Base-by-base conservation (phyloP, 2,888 invertebrate genomes). In the Gryllus longicercus region DNA sequence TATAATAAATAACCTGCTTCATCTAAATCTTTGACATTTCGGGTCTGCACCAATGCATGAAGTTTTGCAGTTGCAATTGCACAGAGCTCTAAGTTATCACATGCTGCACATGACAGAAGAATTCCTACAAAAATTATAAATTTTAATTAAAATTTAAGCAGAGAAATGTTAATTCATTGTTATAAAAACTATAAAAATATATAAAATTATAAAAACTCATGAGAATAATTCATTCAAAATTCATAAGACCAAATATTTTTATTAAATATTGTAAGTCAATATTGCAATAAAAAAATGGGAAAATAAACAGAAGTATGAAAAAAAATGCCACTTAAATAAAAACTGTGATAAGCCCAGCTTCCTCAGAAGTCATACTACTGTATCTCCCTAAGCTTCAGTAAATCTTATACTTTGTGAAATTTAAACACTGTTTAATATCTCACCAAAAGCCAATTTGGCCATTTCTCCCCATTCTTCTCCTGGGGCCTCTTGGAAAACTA, bases 21-120 rank as follows among this genome's bases (percentile, higher is more conserved):
- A 21, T 89, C 88, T 8, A 89, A 88, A 83, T 89, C 89, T 82
- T 88, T 88, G 49, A 89, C 87, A 81, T 87, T 87, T 50, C 91
- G 88, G 82, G 89, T 90, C 84, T 91, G 91, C 10, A 92, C 86
- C 82, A 91, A 87, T 11, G 89, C 88, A 85, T 91, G 91, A 3
- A 92, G 86, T 83, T 90, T 90, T 2, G 91, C 91, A 1, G 91
- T 89, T 0, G 91, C 91, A 86, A 90, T 89, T 75, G 91, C 90
- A 83, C 91, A 91, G 80, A 91, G 86, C 83, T 91, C 88, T 1
- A 88, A 86, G 84, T 89, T 87, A 1, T 87, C 87, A 83, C 87
- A 87, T 83, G 87, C 87, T 0, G 88, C 88, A 83, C 89, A 89
- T 82, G 88, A 88, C 2, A 89, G 84, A 51, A 89, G 82, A 23